Conservation (phyloP, 2,888 invertebrate genomes). For the Yponomeuta evonymella region DNA sequence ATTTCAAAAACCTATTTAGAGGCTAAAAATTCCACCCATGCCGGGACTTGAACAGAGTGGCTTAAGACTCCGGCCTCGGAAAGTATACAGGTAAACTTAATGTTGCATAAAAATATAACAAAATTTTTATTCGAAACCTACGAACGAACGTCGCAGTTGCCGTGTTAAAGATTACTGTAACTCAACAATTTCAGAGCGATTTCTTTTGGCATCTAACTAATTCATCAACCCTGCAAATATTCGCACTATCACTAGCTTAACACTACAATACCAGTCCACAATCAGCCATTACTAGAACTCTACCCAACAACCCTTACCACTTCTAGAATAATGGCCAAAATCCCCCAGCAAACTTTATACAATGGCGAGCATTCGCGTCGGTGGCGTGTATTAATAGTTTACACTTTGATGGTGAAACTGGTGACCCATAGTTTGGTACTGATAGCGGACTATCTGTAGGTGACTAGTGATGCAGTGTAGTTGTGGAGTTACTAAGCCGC, state of each 20-base stretch:
- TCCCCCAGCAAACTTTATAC: conserved; percentile 44
- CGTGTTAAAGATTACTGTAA: background rate
- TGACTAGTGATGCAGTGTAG: conserved; percentile 36
- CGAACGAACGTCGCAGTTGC: no score
- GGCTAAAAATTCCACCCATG: no score
- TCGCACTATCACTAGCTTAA: conserved; percentile 40
- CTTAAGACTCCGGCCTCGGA: no score
- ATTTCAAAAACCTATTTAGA: no score
- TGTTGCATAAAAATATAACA: no score
- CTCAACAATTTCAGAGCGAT: background rate
- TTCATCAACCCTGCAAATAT: conserved; percentile 36
- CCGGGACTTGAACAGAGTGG: no score
- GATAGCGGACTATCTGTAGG: background rate
- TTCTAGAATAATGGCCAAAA: background rate
- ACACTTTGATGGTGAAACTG: conserved; percentile 13
- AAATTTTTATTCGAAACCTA: no score
- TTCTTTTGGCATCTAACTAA: conserved; percentile 1
- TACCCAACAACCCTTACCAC: background rate
- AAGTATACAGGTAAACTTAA: no score
- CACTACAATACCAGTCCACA: conserved; percentile 18
- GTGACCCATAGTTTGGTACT: background rate
- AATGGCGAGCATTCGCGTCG: conserved; percentile 62
- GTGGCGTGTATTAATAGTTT: conserved; percentile 64
- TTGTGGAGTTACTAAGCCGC: conserved; percentile 37
- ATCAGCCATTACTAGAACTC: background rate